Evolutionary conservation across 1,140 invertebrate genomes (phyloP).

Genomic region (Pinna nobilis): DNA sequence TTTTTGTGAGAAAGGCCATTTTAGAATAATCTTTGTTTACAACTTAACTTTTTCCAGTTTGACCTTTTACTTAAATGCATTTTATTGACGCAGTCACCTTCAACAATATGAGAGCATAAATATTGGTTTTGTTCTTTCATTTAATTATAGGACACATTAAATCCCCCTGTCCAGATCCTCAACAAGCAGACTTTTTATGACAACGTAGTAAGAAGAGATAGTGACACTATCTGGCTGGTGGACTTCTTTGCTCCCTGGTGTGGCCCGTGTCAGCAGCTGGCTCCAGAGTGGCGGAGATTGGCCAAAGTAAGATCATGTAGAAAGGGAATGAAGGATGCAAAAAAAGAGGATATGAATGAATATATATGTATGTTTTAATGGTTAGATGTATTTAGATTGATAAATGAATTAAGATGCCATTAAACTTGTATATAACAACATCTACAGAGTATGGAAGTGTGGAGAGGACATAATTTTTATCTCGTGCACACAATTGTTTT

Average conservation of each 20-base stretch:
- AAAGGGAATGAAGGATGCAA: not conserved
- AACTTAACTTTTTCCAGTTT: not conserved
- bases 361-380: too few relatives aligned
- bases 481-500: too few relatives aligned
- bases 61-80: not conserved
- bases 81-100: constrained; percentile 1
- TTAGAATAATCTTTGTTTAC: too few relatives aligned
- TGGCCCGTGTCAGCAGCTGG: constrained; percentile 81
- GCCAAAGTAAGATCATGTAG: constrained; percentile 73
- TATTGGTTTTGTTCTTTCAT: not conserved
- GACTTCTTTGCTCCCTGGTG: constrained; percentile 85
- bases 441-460: too few relatives aligned
- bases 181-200: constrained; percentile 78
- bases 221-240: constrained; percentile 79
- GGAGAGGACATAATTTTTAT: too few relatives aligned
- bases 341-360: not conserved
- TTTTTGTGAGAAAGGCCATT: too few relatives aligned
- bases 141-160: constrained; percentile 74
- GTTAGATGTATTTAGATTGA: too few relatives aligned
- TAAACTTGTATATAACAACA: too few relatives aligned
- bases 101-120: too few relatives aligned
- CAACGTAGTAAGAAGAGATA: constrained; percentile 76
- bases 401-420: too few relatives aligned
- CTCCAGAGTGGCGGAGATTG: constrained; percentile 80
- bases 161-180: constrained; percentile 79